A percentile compares a stretch with the other conserved stretches of the same genome.
Conservation (phyloP, 2,888 invertebrate genomes). For the Tolmerus cingulatus region DNA sequence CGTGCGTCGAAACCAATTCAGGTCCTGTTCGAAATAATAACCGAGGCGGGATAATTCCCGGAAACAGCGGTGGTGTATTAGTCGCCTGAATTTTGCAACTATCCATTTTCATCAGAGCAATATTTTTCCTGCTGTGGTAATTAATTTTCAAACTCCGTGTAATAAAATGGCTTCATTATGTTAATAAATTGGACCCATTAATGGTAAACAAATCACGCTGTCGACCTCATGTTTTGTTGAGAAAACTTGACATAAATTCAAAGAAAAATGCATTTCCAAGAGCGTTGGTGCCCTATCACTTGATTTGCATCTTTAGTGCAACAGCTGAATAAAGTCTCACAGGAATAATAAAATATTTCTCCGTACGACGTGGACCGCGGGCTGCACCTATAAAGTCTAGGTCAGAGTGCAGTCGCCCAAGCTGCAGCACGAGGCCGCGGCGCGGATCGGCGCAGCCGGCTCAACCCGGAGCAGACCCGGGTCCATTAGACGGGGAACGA, state of each 20-base stretch:
- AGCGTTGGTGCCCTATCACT: neutral
- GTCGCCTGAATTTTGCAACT: neutral
- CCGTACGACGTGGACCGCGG: neutral
- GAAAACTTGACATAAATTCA: slow-evolving; percentile 12
- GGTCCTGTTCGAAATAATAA: neutral
- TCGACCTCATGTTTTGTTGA: neutral
- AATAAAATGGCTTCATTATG: slow-evolving; percentile 45
- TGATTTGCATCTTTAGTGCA: slow-evolving; percentile 22
- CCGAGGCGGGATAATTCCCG: neutral
- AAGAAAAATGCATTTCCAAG: neutral
- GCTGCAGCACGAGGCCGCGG: neutral
- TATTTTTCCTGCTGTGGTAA: slow-evolving; percentile 14
- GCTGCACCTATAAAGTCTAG: neutral
- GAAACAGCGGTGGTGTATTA: neutral
- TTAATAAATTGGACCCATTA: slow-evolving; percentile 43
- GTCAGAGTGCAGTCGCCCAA: slow-evolving; percentile 15
- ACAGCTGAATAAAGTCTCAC: neutral
- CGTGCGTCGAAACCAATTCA: neutral
- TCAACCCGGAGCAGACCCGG: neutral
- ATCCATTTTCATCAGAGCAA: neutral
- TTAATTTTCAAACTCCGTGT: slow-evolving; percentile 41
- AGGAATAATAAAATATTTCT: slow-evolving; percentile 10
- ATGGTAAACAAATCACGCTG: slow-evolving; percentile 23
- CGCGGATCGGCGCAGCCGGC: neutral
- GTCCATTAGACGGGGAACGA: neutral